These are phyloP conservation scores for Varroa destructor DNA, from an alignment of 1,140 invertebrate genomes.

Conservation along the genomic window DNA sequence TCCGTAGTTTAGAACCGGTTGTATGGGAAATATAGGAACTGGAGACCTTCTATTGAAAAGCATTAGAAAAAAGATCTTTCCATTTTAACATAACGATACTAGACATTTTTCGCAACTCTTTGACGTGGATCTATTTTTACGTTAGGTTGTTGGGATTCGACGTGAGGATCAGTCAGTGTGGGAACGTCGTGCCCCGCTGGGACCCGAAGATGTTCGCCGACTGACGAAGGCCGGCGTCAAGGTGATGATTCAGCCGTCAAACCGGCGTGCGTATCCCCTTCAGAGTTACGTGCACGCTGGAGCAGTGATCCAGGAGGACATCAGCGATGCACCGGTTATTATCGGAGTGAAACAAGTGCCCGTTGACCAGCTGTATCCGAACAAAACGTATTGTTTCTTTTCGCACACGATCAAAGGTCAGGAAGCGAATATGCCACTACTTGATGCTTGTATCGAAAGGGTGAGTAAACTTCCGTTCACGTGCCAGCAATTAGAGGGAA, in stretches of 20 bases:
- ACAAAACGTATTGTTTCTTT: conserved; percentile 96
- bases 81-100: too few species aligned
- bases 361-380: conserved; percentile 75
- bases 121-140: neutral
- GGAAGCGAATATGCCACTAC: conserved; percentile 88
- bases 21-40: too few species aligned
- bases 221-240: conserved; percentile 72
- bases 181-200: conserved; percentile 88
- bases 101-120: too few species aligned
- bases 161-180: conserved; percentile 93
- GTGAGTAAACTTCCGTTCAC: conserved; percentile 40
- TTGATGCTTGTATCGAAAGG: conserved; percentile 89
- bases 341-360: conserved; percentile 97
- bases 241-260: conserved; percentile 95
- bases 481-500: neutral
- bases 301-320: conserved; percentile 85
- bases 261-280: conserved; percentile 89
- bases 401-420: conserved; percentile 99
- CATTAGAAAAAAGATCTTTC: too few species aligned
- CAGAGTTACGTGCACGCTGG: conserved; percentile 77
- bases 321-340: conserved; percentile 84
- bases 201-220: conserved; percentile 75
- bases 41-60: too few species aligned
- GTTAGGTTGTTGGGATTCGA: conserved; percentile 41
- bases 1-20: too few species aligned